Percentiles rank a stretch among this genome's conserved stretches.
phyloP scores from a whole-genome alignment of 2,797 vertebrate genomes.

The Coendou prehensilis region DNA sequence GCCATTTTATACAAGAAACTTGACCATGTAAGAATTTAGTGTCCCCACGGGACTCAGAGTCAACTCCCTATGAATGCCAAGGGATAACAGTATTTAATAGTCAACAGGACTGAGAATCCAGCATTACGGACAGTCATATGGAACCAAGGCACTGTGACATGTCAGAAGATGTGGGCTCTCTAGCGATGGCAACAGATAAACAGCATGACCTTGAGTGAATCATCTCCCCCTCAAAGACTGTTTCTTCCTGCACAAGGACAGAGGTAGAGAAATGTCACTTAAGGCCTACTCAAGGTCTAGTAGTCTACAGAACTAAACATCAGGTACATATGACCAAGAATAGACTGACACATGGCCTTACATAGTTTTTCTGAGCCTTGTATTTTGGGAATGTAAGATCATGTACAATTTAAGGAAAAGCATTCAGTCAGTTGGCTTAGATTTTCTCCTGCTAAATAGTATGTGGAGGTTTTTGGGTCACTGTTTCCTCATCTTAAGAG shows the following conservation, averaged over 20 bases:
- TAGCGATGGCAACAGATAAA: neutral
- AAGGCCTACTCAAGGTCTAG: neutral
- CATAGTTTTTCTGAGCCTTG: conserved; percentile 8
- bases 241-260: conserved; percentile 7
- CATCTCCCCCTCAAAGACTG: neutral
- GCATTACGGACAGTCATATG: neutral
- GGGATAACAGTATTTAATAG: neutral
- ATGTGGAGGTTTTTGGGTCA: conserved; percentile 50
- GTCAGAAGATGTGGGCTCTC: neutral
- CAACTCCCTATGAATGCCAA: too few species aligned
- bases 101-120: neutral
- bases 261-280: neutral
- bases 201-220: neutral
- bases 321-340: conserved; percentile 1
- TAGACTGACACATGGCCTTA: neutral
- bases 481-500: conserved; percentile 41
- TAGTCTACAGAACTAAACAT: neutral
- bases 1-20: neutral
- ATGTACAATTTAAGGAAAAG: conserved; percentile 73
- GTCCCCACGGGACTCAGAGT: neutral
- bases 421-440: conserved; percentile 64
- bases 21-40: neutral
- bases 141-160: neutral
- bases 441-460: conserved; percentile 74
- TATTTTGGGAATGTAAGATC: conserved; percentile 73